Conservation (phyloP, 2,797 vertebrate species). For the Lycodopsis pacificus region DNA sequence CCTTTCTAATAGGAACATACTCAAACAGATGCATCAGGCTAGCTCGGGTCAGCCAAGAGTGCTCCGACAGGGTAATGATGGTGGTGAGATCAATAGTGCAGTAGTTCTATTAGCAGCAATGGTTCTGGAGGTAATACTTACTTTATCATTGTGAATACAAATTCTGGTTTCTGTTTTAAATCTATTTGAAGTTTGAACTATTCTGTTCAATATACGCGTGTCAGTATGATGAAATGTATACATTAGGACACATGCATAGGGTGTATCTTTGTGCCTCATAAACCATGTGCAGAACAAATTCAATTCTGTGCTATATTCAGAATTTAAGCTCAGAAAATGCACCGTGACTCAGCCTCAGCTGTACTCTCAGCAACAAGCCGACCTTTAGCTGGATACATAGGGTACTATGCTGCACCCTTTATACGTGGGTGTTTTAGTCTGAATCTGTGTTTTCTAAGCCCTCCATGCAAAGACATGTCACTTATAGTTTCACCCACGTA, state of each 20-base stretch:
- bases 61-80: constrained; percentile 11
- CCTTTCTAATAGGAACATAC: constrained; percentile 31
- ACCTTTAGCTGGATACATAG: neutral
- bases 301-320: neutral
- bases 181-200: neutral
- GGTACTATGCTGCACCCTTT: neutral
- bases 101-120: neutral
- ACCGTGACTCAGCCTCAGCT: neutral
- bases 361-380: neutral
- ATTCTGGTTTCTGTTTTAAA: neutral
- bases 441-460: constrained; percentile 4
- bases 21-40: constrained; percentile 34
- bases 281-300: neutral
- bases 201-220: neutral
- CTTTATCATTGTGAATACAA: neutral
- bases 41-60: constrained; percentile 28
- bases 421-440: neutral
- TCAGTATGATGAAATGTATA: neutral
- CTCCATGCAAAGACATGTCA: neutral
- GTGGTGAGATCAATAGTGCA: constrained; percentile 24
- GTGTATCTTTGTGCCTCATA: neutral
- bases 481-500: neutral
- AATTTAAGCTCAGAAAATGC: no score
- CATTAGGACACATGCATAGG: no score
- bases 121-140: neutral